These are phyloP conservation scores for Amphiprion clarkii DNA, from an alignment of 2,797 vertebrate species.

Conservation along the genomic window DNA sequence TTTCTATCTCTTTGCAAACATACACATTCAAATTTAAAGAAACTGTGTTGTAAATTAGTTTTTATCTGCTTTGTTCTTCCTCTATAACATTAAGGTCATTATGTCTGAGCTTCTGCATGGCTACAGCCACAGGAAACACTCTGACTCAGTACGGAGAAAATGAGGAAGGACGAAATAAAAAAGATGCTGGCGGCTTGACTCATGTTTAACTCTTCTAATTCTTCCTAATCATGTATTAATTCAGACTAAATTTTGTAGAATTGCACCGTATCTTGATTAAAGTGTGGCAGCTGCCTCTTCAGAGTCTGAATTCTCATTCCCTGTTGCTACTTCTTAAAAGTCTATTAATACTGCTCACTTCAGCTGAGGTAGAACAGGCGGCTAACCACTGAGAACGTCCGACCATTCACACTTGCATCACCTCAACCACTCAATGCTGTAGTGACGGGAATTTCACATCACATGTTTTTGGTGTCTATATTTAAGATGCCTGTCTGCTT, in stretches of 20 bases:
- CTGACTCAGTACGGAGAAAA: neutral
- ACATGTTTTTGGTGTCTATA: neutral
- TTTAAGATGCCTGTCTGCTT: neutral
- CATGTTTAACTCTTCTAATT: neutral
- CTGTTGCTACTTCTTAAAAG: no score
- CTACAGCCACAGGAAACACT: neutral
- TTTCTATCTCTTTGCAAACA: no score
- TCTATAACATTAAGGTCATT: no score
- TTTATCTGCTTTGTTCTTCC: no score
- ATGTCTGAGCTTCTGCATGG: no score
- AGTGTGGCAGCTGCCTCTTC: no score
- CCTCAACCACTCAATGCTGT: no score
- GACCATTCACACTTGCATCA: neutral
- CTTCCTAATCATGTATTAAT: neutral
- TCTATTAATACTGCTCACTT: neutral
- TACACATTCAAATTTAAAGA: neutral
- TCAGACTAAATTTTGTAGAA: neutral
- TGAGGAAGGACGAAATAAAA: neutral
- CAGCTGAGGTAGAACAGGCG: neutral
- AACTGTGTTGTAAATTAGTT: neutral
- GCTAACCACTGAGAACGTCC: neutral
- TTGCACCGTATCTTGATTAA: neutral
- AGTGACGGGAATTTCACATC: no score
- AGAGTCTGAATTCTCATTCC: no score
- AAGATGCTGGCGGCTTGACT: neutral